Evolutionary conservation across 2,888 invertebrate species (phyloP).

Genomic region (Endotricha flammealis): DNA sequence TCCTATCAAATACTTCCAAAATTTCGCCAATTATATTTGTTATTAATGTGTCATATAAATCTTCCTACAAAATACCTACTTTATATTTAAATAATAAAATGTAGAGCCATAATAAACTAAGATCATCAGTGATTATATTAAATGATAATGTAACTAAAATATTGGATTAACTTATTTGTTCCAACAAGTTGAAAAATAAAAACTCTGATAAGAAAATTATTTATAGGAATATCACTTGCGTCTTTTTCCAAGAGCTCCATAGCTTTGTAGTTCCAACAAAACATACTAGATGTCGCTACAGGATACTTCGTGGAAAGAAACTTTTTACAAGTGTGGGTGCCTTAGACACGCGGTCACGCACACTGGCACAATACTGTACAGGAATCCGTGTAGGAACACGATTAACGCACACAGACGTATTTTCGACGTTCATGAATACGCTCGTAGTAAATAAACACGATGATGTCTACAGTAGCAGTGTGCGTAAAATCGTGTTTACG

Average conservation of each 20-base stretch:
- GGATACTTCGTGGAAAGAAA: slow-evolving; percentile 41
- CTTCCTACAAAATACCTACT: too few species aligned
- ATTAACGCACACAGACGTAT: slow-evolving; percentile 29
- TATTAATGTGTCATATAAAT: too few species aligned
- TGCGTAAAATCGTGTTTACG: slow-evolving; percentile 21
- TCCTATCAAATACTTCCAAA: too few species aligned
- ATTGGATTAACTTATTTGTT: too few species aligned
- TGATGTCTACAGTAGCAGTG: slow-evolving; percentile 20
- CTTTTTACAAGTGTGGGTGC: slow-evolving; percentile 41
- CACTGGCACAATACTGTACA: slow-evolving; percentile 25
- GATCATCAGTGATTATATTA: too few species aligned
- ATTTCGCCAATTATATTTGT: too few species aligned
- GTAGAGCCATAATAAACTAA: too few species aligned
- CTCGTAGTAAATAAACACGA: slow-evolving; percentile 24
- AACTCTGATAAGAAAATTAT: slow-evolving; percentile 1
- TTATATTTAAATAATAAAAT: too few species aligned
- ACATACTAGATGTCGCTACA: slow-evolving; percentile 61
- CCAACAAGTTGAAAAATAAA: not conserved
- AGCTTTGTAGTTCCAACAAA: slow-evolving; percentile 31
- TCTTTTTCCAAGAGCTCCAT: slow-evolving; percentile 38
- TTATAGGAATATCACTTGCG: slow-evolving; percentile 19
- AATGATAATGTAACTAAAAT: too few species aligned
- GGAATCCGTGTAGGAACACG: slow-evolving; percentile 28
- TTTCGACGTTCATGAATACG: slow-evolving; percentile 7
- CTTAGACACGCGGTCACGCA: slow-evolving; percentile 27